Evolutionary conservation across 2,888 invertebrate species (phyloP), one percentile per base, ranked within the genome.

Genomic region (Caenorhabditis sp.): DNA sequence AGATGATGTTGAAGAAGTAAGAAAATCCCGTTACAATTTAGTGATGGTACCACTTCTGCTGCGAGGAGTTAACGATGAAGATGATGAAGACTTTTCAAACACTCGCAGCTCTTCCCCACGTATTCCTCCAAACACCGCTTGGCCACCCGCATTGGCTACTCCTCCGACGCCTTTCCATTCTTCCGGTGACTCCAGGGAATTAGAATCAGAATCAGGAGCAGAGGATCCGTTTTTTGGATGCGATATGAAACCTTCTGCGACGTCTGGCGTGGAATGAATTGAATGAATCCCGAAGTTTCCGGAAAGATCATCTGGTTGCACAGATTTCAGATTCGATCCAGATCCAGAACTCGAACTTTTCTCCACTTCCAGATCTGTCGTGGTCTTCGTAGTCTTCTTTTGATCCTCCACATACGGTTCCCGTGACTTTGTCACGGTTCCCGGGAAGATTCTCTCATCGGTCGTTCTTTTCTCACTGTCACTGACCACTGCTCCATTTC

Each of bases 41-140:
- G 20, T 27, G 6, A 59, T 24, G 1, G 24, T 20, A 24, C 65
- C 53, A 9, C 32, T 32, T 32, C 59, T n/a, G n/a, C 48, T 35
- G 37, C 35, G 58, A 15, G 58, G 26, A 46, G 59, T 30, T n/a
- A 48, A 17, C 61, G 55, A 32, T 22, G n/a, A n/a, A n/a, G n/a
- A n/a, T n/a, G 48, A 26, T 2, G 13, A 27, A 27, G 39, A 35
- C 37, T 77, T 68, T 8, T 30, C 63, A 15, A 65, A 59, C 20
- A 66, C 50, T 26, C 66, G 48, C 30, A 65, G 35, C n/a, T 68
- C 52, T 27, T 71, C 71, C 22, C 66, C 72, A 30, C 66, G 37
- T 6, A 66, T 43, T 22, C 77, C 77, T 27, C 77, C 72, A 30
- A 78, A 78, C 17, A 68, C 52, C 1, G 27, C 72, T n/a, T 59